A percentile compares a stretch with the other conserved stretches of the same genome.
phyloP scores from a whole-genome alignment of 2,888 invertebrate species.

The Heliconius erato region DNA sequence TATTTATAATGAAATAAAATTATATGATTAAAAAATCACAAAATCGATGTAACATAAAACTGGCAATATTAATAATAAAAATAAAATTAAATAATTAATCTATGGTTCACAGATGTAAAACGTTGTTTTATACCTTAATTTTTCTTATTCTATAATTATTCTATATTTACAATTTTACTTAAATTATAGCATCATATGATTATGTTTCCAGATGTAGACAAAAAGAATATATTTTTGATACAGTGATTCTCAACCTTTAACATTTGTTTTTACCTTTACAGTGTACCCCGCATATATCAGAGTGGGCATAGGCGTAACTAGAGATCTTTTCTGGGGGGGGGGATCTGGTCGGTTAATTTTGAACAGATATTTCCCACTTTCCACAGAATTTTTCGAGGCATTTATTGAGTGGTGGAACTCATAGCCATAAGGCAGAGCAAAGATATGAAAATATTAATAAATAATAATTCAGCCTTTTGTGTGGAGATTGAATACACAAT shows the following conservation, averaged over 20 bases:
- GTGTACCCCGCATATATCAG: neutral
- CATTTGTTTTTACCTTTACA: neutral
- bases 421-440: neutral
- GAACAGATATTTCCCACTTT: neutral
- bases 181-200: slow-evolving; percentile 24
- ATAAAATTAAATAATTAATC: slow-evolving; percentile 2
- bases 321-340: too few relatives aligned
- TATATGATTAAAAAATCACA: neutral
- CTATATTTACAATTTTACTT: slow-evolving; percentile 27
- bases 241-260: neutral
- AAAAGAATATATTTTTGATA: neutral
- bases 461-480: neutral
- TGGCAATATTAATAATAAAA: slow-evolving; percentile 8
- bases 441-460: neutral
- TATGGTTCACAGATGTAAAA: slow-evolving; percentile 27
- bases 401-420: too few relatives aligned
- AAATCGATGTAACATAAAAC: slow-evolving; percentile 7
- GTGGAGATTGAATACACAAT: neutral
- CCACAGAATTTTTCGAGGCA: neutral
- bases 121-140: slow-evolving; percentile 11
- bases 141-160: neutral
- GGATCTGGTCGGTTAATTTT: too few relatives aligned
- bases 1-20: neutral
- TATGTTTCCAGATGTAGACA: slow-evolving; percentile 29
- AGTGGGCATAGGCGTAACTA: too few relatives aligned